These are phyloP conservation scores for Eufriesea mexicana DNA, from an alignment of 1,140 invertebrate species.

Conservation along the genomic window DNA sequence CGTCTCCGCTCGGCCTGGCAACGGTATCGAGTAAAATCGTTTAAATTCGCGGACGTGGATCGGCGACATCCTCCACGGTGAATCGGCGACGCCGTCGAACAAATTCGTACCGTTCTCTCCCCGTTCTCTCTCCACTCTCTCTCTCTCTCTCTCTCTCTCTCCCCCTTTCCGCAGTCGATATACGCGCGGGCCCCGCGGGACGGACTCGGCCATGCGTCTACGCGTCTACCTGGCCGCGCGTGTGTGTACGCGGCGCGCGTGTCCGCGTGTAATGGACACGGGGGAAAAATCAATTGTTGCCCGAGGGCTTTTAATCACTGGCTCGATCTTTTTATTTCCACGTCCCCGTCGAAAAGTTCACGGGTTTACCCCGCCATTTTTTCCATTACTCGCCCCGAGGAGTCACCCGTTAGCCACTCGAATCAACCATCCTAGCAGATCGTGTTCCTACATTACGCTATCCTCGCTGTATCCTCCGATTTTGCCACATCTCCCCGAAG, in stretches of 20 bases:
- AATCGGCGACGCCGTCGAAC: slow-evolving; percentile 25
- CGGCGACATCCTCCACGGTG: slow-evolving; percentile 24
- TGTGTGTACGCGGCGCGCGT: not conserved
- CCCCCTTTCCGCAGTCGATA: slow-evolving; percentile 45
- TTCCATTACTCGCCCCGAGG: slow-evolving; percentile 30
- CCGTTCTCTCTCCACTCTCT: not conserved
- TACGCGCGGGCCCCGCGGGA: slow-evolving; percentile 33
- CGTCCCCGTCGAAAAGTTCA: slow-evolving; percentile 56
- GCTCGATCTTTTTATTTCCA: slow-evolving; percentile 67
- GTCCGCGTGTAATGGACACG: slow-evolving; percentile 47
- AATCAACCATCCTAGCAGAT: no score
- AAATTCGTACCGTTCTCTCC: slow-evolving; percentile 34
- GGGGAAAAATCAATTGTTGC: slow-evolving; percentile 71
- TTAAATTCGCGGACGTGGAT: slow-evolving; percentile 58
- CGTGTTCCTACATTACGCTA: no score
- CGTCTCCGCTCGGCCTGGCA: slow-evolving; percentile 36
- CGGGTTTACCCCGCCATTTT: slow-evolving; percentile 12
- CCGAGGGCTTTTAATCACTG: slow-evolving; percentile 71
- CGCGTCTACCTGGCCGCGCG: not conserved
- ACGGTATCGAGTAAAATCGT: slow-evolving; percentile 52
- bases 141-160: not conserved
- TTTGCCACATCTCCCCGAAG: no score
- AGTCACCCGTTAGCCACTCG: no score
- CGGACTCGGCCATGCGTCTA: slow-evolving; percentile 9
- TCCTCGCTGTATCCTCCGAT: no score